phyloP scores from a whole-genome alignment of 2,113 vertebrate species.

The Bettongia penicillata region DNA sequence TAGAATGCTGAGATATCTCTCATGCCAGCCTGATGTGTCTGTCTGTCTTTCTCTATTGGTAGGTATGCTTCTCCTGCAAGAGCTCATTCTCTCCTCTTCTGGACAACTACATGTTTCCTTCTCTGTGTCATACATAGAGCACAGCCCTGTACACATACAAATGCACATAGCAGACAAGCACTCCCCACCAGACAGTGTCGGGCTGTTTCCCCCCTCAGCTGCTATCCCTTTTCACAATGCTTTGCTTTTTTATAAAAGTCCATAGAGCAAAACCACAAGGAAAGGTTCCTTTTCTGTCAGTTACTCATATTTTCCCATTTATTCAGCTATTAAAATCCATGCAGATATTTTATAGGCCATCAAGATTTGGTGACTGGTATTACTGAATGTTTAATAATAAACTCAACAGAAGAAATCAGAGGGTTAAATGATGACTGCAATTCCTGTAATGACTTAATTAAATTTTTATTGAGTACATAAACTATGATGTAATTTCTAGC shows the following conservation, averaged over 20 bases:
- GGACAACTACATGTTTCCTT: neutral
- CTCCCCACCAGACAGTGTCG: conserved; percentile 15
- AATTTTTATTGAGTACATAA: conserved; percentile 90
- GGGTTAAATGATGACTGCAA: conserved; percentile 90
- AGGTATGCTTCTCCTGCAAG: neutral
- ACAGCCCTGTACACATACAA: neutral
- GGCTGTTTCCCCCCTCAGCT: conserved; percentile 71
- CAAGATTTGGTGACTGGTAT: conserved; percentile 85
- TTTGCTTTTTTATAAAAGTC: conserved; percentile 80
- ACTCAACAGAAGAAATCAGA: conserved; percentile 88
- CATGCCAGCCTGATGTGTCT: neutral
- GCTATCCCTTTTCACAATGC: conserved; percentile 80
- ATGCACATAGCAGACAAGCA: conserved; percentile 56
- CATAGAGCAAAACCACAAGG: conserved; percentile 79
- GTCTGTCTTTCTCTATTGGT: conserved; percentile 14
- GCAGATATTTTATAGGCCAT: conserved; percentile 88
- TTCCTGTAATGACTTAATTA: conserved; percentile 91
- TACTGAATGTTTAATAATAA: conserved; percentile 87
- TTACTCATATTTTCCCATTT: conserved; percentile 88
- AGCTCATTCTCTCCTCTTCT: neutral
- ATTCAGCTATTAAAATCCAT: conserved; percentile 87
- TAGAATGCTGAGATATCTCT: neutral
- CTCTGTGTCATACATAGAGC: neutral
- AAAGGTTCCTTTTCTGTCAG: conserved; percentile 86
- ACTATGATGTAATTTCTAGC: conserved; percentile 89